phyloP scores from a whole-genome alignment of 2,888 invertebrate species.

The Trilocha varians region DNA sequence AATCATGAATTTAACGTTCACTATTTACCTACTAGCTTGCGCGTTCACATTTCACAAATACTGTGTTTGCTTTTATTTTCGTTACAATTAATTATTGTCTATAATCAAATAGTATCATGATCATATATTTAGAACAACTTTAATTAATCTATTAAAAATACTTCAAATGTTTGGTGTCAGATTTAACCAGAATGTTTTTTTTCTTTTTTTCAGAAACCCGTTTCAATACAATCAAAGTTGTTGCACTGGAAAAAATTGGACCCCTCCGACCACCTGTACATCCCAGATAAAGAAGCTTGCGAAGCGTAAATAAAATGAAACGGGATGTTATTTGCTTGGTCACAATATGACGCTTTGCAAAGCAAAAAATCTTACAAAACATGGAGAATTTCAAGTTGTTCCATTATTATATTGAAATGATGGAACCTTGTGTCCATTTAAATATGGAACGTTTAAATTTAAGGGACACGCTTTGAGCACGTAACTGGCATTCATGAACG shows the following conservation, averaged over 20 bases:
- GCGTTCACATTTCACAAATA: no score
- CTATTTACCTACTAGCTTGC: no score
- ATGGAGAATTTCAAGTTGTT: neutral
- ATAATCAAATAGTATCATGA: no score
- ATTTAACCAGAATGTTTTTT: neutral
- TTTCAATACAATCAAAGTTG: slow-evolving; percentile 54
- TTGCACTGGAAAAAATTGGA: slow-evolving; percentile 59
- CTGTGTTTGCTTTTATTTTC: no score
- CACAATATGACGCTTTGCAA: slow-evolving; percentile 1
- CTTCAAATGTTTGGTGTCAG: no score
- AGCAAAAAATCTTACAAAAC: neutral
- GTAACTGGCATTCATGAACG: neutral
- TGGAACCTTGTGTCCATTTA: neutral
- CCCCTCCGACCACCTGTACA: slow-evolving; percentile 60
- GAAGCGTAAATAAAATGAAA: slow-evolving; percentile 21
- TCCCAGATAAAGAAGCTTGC: slow-evolving; percentile 34
- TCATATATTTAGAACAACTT: no score
- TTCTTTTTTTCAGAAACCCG: slow-evolving; percentile 51
- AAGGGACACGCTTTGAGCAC: neutral
- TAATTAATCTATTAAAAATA: no score
- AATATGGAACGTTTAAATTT: neutral
- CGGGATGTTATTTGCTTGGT: slow-evolving; percentile 15
- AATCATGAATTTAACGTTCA: no score
- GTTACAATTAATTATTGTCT: no score
- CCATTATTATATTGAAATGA: neutral